Base-by-base conservation (phyloP, 1,140 invertebrate genomes). In the Solenopsis fugax region DNA sequence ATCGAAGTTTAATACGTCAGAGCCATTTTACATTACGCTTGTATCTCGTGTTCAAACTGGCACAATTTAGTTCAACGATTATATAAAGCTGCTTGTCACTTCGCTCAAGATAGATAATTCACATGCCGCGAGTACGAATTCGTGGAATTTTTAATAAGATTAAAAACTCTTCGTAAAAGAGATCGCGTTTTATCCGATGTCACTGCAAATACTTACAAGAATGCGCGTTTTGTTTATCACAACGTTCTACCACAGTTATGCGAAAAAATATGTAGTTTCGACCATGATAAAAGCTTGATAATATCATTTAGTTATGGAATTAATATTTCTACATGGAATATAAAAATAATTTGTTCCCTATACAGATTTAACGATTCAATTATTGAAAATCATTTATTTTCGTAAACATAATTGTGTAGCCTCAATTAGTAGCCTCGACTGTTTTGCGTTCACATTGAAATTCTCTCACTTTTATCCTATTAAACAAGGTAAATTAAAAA, bases 121-220 rank as follows among this genome's bases (percentile, higher is more conserved):
- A 64, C 29, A 64, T 78, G 24, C 45, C 50, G 52, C 52, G 34
- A 67, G 6, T 65, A 41, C 7, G 7, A 80, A 81, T 81, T 71
- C 50, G n/a, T 50, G 78, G 37, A 81, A 81, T 81, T 81, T 71
- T 81, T 81, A 81, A 81, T 81, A 81, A 81, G 21, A 71, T 81
- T 81, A 71, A 56, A 24, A 81, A 69, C 34, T 52, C 13, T 29
- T 4, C 13, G 10, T 1, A 13, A n/a, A 45, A 81, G 50, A 18
- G 4, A 71, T 16, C 37, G 37, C 34, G 24, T 80, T 69, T 69
- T 69, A 54, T 56, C 21, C 48, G 16, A n/a, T 71, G 21, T n/a
- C 4, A 16, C 12, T 48, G 34, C n/a, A 64, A 78, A 29, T 45
- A 45, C 0, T 48, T 62, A 48, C 9, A 48, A 62, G 64, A 67